Evolutionary conservation across 2,113 vertebrate species (phyloP).

Genomic region (Uria aalge): DNA sequence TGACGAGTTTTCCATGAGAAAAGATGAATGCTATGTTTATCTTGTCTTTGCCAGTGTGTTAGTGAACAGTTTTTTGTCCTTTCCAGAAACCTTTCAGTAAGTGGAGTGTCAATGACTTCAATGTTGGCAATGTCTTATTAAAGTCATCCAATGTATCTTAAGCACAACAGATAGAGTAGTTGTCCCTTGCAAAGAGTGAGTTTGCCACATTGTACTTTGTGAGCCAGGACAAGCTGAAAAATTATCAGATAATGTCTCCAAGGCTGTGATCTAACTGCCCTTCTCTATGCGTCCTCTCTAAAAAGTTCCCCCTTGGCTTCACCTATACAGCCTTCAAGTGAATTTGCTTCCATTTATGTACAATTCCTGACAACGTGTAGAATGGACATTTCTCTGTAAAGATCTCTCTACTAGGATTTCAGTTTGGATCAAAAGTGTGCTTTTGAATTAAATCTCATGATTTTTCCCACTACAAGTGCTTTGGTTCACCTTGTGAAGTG

Average conservation of each 20-base stretch:
- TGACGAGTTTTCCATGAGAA: constrained; percentile 57
- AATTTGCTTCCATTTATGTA: constrained; percentile 7
- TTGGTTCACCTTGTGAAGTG: background rate
- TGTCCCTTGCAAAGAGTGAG: background rate
- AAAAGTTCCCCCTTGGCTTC: background rate
- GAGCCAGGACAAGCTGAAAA: background rate
- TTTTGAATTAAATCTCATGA: background rate
- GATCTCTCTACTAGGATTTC: background rate
- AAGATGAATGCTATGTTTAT: constrained; percentile 39
- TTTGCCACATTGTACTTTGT: background rate
- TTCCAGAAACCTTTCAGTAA: constrained; percentile 56
- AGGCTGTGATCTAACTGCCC: background rate
- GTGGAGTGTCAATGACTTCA: constrained; percentile 31
- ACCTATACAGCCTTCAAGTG: background rate
- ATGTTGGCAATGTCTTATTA: background rate
- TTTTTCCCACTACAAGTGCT: background rate
- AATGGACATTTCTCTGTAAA: background rate
- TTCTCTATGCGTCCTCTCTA: background rate
- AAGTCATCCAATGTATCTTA: background rate
- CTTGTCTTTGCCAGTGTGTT: background rate
- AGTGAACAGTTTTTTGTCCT: background rate
- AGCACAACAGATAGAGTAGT: background rate
- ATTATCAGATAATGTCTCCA: background rate
- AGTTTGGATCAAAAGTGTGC: background rate
- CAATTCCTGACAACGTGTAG: background rate